Evolutionary conservation across 2,113 vertebrate species (phyloP).

Genomic region (Anas platyrhynchos): DNA sequence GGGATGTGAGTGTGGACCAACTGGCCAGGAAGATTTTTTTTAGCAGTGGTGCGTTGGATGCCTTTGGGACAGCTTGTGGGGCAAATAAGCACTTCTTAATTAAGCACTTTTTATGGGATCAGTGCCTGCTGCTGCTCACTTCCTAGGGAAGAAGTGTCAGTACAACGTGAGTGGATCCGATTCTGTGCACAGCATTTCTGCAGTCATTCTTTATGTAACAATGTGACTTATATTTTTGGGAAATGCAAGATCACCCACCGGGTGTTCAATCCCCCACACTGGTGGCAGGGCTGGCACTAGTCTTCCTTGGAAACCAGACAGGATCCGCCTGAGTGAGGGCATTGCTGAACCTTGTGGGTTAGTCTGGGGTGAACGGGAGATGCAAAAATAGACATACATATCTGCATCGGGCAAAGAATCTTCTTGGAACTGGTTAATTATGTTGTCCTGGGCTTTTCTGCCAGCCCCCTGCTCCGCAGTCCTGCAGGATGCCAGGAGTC

Average conservation of each 20-base stretch:
- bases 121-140: neutral
- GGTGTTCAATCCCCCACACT: conserved; percentile 21
- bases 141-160: neutral
- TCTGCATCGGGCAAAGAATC: neutral
- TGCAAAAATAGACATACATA: neutral
- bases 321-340: neutral
- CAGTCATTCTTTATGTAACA: conserved; percentile 60
- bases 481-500: neutral
- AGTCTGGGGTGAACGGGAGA: neutral
- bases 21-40: neutral
- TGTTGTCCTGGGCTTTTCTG: neutral
- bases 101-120: neutral
- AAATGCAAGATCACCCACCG: neutral
- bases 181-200: conserved; percentile 18
- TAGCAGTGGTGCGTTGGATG: neutral
- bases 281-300: neutral
- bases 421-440: neutral
- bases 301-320: conserved; percentile 16
- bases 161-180: conserved; percentile 11
- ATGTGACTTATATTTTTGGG: conserved; percentile 54
- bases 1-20: neutral
- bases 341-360: neutral
- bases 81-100: neutral
- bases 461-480: neutral
- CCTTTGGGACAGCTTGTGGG: neutral